These are phyloP conservation scores for Drosophila funebris DNA, from an alignment of 1,140 invertebrate genomes.

Conservation along the genomic window DNA sequence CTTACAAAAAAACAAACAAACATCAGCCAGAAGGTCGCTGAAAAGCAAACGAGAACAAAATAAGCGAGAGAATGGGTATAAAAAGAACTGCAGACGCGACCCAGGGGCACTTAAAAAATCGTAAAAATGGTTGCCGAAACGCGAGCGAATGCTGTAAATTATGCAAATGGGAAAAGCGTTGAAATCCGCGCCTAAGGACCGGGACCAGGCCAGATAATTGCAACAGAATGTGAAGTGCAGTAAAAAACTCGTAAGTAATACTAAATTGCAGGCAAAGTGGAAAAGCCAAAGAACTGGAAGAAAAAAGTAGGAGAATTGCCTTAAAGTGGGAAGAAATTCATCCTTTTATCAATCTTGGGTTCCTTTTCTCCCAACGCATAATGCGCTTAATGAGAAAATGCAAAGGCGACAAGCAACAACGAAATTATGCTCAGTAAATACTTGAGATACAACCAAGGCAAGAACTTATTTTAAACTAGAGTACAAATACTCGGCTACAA, in stretches of 20 bases:
- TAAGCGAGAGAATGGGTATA: background rate
- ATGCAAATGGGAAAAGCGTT: conserved; percentile 68
- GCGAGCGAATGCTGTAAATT: conserved; percentile 57
- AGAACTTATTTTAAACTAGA: conserved; percentile 19
- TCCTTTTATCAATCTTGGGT: conserved; percentile 28
- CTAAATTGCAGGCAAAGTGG: conserved; percentile 52
- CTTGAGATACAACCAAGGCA: conserved; percentile 56
- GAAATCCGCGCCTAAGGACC: conserved; percentile 72
- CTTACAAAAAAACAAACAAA: conserved; percentile 15
- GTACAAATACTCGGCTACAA: conserved; percentile 4
- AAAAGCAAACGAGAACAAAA: conserved; percentile 21
- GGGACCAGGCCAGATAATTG: conserved; percentile 55
- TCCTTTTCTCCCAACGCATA: conserved; percentile 59
- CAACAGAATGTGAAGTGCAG: conserved; percentile 60
- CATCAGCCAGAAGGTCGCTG: conserved; percentile 20
- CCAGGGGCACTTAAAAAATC: conserved; percentile 65
- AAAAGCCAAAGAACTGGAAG: background rate
- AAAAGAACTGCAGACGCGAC: conserved; percentile 14
- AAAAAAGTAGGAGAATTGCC: background rate
- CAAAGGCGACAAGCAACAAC: conserved; percentile 73
- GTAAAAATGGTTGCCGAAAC: conserved; percentile 53
- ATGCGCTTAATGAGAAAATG: conserved; percentile 79
- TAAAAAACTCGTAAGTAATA: conserved; percentile 41
- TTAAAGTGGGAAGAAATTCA: conserved; percentile 50
- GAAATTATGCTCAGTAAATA: conserved; percentile 74